Conservation (phyloP, 2,888 invertebrate genomes). For the Agriotes lineatus region DNA sequence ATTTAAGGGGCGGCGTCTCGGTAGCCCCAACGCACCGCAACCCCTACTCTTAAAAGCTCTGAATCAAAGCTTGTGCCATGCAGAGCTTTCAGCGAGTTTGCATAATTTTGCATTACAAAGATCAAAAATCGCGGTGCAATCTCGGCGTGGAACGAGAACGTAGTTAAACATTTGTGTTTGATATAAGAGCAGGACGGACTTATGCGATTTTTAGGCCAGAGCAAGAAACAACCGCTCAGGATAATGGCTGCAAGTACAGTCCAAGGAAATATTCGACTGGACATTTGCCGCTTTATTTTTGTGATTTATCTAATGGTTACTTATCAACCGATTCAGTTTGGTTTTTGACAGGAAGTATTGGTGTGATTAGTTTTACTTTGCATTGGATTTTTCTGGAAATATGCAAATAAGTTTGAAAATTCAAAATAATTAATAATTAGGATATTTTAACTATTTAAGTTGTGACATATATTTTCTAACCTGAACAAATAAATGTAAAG, state of each 20-base stretch:
- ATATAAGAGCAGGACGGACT: conserved; percentile 47
- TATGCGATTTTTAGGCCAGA: conserved; percentile 29
- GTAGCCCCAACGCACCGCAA: conserved; percentile 51
- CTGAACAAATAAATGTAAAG: no score
- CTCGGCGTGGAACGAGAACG: conserved; percentile 56
- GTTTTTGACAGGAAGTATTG: no score
- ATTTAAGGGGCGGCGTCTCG: conserved; percentile 58
- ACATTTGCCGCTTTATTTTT: not conserved
- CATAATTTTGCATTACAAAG: conserved; percentile 64
- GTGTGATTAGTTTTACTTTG: no score
- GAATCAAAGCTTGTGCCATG: conserved; percentile 52
- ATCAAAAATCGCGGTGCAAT: conserved; percentile 61
- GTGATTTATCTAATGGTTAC: not conserved
- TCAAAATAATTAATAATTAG: no score
- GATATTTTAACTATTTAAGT: no score
- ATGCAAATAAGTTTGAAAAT: no score
- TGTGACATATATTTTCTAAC: no score
- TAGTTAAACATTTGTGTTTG: conserved; percentile 58
- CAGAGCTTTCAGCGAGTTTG: conserved; percentile 60
- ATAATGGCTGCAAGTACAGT: conserved; percentile 57
- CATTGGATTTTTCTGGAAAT: no score
- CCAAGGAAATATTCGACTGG: not conserved
- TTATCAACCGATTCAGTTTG: no score
- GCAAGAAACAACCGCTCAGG: conserved; percentile 45
- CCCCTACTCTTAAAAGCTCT: conserved; percentile 51